A percentile compares a stretch with the other conserved stretches of the same genome.
phyloP scores from a whole-genome alignment of 2,113 vertebrate genomes.

The Poeciliopsis retropinna region DNA sequence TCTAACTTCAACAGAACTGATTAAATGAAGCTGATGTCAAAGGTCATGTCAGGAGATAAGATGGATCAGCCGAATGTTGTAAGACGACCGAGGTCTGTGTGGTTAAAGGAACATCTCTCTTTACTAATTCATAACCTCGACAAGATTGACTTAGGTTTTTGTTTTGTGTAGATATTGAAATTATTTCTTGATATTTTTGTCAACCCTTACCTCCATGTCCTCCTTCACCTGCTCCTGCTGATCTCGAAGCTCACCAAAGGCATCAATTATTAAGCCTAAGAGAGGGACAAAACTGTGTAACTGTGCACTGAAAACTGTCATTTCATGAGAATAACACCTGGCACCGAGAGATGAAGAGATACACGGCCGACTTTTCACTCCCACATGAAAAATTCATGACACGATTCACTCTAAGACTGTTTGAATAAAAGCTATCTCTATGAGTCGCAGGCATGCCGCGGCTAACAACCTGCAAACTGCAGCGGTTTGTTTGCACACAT shows the following conservation, averaged over 20 bases:
- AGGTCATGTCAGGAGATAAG: background rate
- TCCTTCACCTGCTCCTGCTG: slow-evolving; percentile 78
- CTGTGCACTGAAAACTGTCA: background rate
- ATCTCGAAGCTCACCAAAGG: slow-evolving; percentile 77
- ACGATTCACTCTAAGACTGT: background rate
- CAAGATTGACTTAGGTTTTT: background rate
- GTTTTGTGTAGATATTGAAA: background rate
- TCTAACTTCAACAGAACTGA: background rate
- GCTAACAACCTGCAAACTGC: background rate
- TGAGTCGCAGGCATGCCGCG: background rate
- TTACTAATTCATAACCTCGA: background rate
- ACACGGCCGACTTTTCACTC: background rate
- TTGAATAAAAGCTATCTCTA: background rate
- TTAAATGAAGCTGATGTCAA: background rate
- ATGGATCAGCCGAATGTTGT: background rate
- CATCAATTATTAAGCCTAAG: slow-evolving; percentile 76
- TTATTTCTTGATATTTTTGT: background rate
- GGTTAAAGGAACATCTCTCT: background rate
- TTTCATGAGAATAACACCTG: slow-evolving; percentile 1
- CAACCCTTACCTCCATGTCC: slow-evolving; percentile 72
- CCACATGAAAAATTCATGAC: slow-evolving; percentile 29
- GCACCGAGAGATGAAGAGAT: slow-evolving; percentile 1
- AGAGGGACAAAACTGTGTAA: background rate
- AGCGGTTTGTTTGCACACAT: background rate
- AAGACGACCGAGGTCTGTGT: too few species aligned